Evolutionary conservation across 2,797 vertebrate genomes (phyloP).

Genomic region (Pseudomugil tenellus): DNA sequence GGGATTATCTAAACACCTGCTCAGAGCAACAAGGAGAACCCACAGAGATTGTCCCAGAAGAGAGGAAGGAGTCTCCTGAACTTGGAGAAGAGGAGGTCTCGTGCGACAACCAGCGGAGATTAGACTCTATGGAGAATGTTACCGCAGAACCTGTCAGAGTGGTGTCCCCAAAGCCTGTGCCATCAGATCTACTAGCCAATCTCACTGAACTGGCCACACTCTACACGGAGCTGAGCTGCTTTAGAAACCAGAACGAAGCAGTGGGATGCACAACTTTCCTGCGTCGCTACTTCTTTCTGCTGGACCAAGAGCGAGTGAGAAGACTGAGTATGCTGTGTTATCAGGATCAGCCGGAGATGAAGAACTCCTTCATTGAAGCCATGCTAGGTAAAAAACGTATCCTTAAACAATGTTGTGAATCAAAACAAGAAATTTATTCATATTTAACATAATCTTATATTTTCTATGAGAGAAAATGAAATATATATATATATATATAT

Average conservation of each 20-base stretch:
- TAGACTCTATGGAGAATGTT: constrained; percentile 31
- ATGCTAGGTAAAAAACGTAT: constrained; percentile 85
- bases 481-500: too few species aligned
- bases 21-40: constrained; percentile 53
- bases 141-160: constrained; percentile 72
- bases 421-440: background rate
- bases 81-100: constrained; percentile 20
- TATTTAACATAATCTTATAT: background rate
- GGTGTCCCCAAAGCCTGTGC: constrained; percentile 76
- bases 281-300: constrained; percentile 89
- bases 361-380: constrained; percentile 86
- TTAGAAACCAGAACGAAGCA: constrained; percentile 41
- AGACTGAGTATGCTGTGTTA: constrained; percentile 86
- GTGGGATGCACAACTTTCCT: constrained; percentile 81
- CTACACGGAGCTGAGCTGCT: constrained; percentile 87
- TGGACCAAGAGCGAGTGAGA: constrained; percentile 90
- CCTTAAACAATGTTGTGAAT: background rate
- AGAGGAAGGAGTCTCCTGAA: constrained; percentile 30
- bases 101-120: constrained; percentile 11
- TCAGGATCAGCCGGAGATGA: constrained; percentile 77
- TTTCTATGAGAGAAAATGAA: too few species aligned
- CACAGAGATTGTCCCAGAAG: constrained; percentile 33
- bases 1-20: constrained; percentile 30
- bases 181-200: constrained; percentile 77
- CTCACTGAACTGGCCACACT: constrained; percentile 86